Percentiles rank a stretch among this genome's conserved stretches.
These are phyloP conservation scores for Pseudococcus viburni DNA, from an alignment of 2,888 invertebrate species.

Conservation along the genomic window DNA sequence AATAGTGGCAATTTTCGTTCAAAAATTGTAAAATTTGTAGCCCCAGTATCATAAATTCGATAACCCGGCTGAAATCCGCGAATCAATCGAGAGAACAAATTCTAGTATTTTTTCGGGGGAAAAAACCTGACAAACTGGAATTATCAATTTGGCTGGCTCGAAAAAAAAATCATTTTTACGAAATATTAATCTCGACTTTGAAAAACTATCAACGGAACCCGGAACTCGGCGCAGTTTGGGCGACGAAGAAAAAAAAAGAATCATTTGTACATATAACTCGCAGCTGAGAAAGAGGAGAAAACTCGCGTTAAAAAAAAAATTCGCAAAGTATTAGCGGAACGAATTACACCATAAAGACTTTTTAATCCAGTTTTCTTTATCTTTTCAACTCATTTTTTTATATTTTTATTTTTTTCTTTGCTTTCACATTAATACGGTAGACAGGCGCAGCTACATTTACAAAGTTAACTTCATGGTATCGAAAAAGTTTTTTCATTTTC, in stretches of 20 bases:
- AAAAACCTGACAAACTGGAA: neutral
- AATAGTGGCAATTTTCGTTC: neutral
- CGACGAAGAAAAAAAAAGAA: neutral
- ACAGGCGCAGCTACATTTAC: slow-evolving; percentile 56
- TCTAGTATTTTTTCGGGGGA: neutral
- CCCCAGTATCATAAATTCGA: neutral
- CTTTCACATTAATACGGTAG: slow-evolving; percentile 57
- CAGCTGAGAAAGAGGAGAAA: neutral
- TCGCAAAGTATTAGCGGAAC: slow-evolving; percentile 56
- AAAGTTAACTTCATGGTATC: slow-evolving; percentile 61
- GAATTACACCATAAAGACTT: slow-evolving; percentile 58
- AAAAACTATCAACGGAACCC: slow-evolving; percentile 2
- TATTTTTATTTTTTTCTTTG: slow-evolving; percentile 51
- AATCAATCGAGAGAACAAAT: too few relatives aligned
- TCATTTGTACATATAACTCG: slow-evolving; percentile 34
- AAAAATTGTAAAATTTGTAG: neutral
- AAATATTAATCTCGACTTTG: slow-evolving; percentile 24
- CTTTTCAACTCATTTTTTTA: slow-evolving; percentile 56
- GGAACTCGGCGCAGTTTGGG: slow-evolving; percentile 1
- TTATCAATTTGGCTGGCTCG: neutral
- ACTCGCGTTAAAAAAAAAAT: slow-evolving; percentile 8
- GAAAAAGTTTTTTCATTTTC: slow-evolving; percentile 63
- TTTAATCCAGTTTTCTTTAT: slow-evolving; percentile 63
- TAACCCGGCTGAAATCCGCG: too few relatives aligned
- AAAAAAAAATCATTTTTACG: neutral